These are phyloP conservation scores for Malacoctenus gilli DNA, from an alignment of 2,797 vertebrate genomes.

Conservation along the genomic window DNA sequence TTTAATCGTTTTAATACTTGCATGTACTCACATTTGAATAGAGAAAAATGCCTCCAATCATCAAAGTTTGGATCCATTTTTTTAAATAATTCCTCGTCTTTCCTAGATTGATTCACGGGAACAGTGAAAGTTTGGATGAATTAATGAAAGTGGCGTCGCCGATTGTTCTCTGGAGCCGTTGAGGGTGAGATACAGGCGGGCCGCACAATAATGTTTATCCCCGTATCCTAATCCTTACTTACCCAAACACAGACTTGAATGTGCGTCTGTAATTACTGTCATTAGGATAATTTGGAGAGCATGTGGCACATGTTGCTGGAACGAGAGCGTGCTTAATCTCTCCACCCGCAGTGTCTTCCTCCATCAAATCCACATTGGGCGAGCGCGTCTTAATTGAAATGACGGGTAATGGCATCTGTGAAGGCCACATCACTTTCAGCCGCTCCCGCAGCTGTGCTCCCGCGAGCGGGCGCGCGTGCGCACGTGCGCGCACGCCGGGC, in stretches of 20 bases:
- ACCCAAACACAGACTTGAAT: constrained; percentile 68
- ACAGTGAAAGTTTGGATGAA: background rate
- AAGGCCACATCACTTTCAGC: constrained; percentile 69
- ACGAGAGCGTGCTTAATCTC: constrained; percentile 70
- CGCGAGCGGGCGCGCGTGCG: constrained; percentile 19
- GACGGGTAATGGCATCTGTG: constrained; percentile 70
- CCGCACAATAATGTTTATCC: constrained; percentile 48
- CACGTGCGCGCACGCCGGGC: background rate
- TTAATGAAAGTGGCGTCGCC: background rate
- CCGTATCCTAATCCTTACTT: constrained; percentile 62
- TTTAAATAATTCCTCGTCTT: too few relatives aligned
- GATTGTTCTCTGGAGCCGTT: constrained; percentile 1
- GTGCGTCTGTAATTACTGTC: constrained; percentile 72
- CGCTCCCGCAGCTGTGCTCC: constrained; percentile 66
- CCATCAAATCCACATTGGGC: constrained; percentile 63
- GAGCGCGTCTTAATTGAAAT: constrained; percentile 77
- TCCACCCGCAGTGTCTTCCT: constrained; percentile 67
- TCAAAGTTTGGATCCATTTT: too few relatives aligned
- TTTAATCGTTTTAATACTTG: too few relatives aligned
- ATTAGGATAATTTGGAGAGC: constrained; percentile 74
- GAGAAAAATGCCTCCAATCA: too few relatives aligned
- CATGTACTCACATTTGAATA: too few relatives aligned
- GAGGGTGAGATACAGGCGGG: constrained; percentile 15
- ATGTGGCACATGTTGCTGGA: constrained; percentile 68
- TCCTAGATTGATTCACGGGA: background rate